Evolutionary conservation across 2,888 invertebrate species (phyloP).

Genomic region (Scotopteryx bipunctaria): DNA sequence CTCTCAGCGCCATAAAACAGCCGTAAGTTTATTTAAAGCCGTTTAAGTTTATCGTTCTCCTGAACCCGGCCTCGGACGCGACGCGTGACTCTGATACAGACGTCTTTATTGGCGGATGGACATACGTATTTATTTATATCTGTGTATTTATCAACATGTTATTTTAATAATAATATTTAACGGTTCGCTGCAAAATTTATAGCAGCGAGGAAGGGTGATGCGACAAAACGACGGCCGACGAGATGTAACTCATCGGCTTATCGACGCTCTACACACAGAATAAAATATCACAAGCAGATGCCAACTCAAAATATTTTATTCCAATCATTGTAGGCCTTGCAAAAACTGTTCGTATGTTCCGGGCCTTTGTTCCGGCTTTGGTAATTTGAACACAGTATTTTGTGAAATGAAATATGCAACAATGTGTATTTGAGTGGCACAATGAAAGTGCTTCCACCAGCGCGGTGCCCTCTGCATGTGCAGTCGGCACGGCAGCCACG

Average conservation of each 20-base stretch:
- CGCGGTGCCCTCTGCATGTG: background rate
- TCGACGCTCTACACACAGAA: background rate
- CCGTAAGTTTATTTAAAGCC: constrained; percentile 14
- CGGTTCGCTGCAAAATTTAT: background rate
- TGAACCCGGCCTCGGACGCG: background rate
- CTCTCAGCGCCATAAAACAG: constrained; percentile 2
- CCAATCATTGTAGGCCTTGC: background rate
- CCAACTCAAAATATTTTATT: background rate
- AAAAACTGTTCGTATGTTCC: background rate
- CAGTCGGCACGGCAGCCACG: background rate
- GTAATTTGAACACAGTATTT: background rate
- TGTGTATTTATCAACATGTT: too few relatives aligned
- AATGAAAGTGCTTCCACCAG: background rate
- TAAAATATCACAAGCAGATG: background rate
- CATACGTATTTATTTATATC: too few relatives aligned
- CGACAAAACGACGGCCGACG: background rate
- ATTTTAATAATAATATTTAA: too few relatives aligned
- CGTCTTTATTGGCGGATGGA: constrained; percentile 16
- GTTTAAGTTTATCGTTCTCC: constrained; percentile 11
- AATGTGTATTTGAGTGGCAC: background rate
- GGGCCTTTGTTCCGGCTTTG: background rate
- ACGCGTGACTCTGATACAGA: constrained; percentile 7
- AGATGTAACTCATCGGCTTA: background rate
- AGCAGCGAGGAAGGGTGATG: background rate
- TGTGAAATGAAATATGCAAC: constrained; percentile 2